Base-by-base conservation (phyloP, 2,113 vertebrate species). In the Peromyscus leucopus region DNA sequence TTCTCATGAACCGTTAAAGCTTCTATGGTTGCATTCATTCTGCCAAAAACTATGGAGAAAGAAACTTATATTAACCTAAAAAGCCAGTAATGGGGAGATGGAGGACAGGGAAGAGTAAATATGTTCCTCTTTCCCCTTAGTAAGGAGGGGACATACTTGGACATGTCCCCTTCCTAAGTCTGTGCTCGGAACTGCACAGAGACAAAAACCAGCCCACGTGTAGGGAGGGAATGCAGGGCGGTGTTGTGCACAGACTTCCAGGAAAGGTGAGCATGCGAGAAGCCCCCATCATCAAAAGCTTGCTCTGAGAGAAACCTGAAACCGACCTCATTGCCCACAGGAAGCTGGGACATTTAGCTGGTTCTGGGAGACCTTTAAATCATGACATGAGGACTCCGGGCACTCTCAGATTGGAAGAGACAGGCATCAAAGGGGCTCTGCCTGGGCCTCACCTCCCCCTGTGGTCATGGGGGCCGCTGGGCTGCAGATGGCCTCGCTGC, bases 291-390 rank as follows among this genome's bases (percentile, higher is more conserved):
- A 59, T 84, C 82, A 31, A 82, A 87, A 36, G n/a, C 89, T 76
- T 13, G 51, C 88, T 78, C 95, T 0, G 31, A 95, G 91, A 95
- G 92, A 88, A 96, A 96, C 98, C 95, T 97, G 97, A 97, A 97
- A 98, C 97, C 80, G 97, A 90, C 98, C 98, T 95, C 95, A 46
- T 98, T 0, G 98, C 99, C 99, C 98, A 75, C 93, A 98, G 99
- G 98, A 98, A 97, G 96, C 96, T 0, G 0, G 97, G 98, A 99
- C 99, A 99, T 99, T 99, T 99, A 98, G 98, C 95, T 95, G 75
- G 78, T 97, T 98, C 98, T 94, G 24, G 96, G 97, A 98, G 99
- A 99, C 98, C 99, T 99, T 99, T 99, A 98, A 94, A 93, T 96
- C 97, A 95, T 97, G 98, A 98, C 98, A 96, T 74, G 65, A n/a